phyloP scores from a whole-genome alignment of 2,888 invertebrate genomes.

The Callosobruchus maculatus region DNA sequence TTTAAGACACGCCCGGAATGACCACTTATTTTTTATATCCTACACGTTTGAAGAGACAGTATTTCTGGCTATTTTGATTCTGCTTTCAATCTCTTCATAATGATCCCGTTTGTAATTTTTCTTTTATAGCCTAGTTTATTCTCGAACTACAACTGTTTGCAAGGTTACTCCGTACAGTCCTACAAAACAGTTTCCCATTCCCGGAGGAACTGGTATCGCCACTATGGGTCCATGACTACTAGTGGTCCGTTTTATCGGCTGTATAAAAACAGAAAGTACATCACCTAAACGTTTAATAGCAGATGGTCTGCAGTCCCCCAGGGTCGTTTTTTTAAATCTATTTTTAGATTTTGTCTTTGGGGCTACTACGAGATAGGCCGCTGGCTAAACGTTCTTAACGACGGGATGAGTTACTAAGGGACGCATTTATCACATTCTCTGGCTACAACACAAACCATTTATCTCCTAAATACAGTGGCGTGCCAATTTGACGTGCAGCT shows the following conservation, averaged over 20 bases:
- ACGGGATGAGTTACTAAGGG: neutral
- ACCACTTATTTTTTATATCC: too few species aligned
- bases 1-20: too few species aligned
- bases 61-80: too few species aligned
- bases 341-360: neutral
- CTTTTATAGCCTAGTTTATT: too few species aligned
- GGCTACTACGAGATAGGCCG: neutral
- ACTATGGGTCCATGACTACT: neutral
- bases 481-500: too few species aligned
- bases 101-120: too few species aligned
- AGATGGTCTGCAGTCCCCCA: neutral
- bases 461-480: neutral
- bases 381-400: neutral
- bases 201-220: too few species aligned
- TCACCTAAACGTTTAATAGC: neutral
- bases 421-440: neutral
- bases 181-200: too few species aligned
- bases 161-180: too few species aligned
- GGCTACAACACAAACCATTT: neutral
- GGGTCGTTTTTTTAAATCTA: neutral
- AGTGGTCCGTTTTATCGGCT: neutral
- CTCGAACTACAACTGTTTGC: too few species aligned
- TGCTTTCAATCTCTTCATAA: too few species aligned
- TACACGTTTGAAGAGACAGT: too few species aligned
- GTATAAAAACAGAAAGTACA: neutral